Evolutionary conservation across 2,113 vertebrate species (phyloP), one percentile per base, ranked within the genome.

Genomic region (Etheostoma cragini): DNA sequence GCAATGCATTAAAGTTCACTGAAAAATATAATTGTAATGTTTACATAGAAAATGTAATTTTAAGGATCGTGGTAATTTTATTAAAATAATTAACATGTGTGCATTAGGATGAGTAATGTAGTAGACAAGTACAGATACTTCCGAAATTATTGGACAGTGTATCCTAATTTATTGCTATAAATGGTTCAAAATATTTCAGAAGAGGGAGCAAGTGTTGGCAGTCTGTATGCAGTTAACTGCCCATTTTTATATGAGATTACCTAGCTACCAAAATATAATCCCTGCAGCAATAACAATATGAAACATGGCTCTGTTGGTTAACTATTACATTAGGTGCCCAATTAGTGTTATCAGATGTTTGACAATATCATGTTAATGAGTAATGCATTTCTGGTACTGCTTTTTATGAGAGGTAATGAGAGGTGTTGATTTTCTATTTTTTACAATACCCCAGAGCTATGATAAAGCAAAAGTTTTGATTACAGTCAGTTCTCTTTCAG

Each of bases 351-450:
- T 63, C 35, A 74, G 56, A 68, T 68, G 49, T 52, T 75, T 62
- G 38, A 71, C 47, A 30, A 24, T 38, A 68, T 62, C 50, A 42
- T 50, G 11, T 58, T 42, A 26, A 52, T 82, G 35, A 49, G 33
- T 53, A 47, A 63, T 24, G 58, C 3, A 8, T 10, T 62, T 57
- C 24, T 81, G 66, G 15, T 64, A 17, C 46, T 24, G 13, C 6
- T 22, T 50, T 61, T 49, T 30, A n/a, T 26, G 45, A 0, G 1
- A 24, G 15, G 38, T 38, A 16, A 38, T 26, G 30, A 46, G 33
- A 49, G 30, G 11, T 75, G 57, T 58, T 62, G 50, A 47, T 63
- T 70, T 57, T 56, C 52, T 46, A 14, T 63, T 80, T 74, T 75
- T 52, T 49, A 49, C 30, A 70, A 35, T 75, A 75, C 68, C 64